Percentiles rank a stretch among this genome's conserved stretches.
Evolutionary conservation across 2,888 invertebrate genomes (phyloP).

Genomic region (Disparrhopalites patrizii): DNA sequence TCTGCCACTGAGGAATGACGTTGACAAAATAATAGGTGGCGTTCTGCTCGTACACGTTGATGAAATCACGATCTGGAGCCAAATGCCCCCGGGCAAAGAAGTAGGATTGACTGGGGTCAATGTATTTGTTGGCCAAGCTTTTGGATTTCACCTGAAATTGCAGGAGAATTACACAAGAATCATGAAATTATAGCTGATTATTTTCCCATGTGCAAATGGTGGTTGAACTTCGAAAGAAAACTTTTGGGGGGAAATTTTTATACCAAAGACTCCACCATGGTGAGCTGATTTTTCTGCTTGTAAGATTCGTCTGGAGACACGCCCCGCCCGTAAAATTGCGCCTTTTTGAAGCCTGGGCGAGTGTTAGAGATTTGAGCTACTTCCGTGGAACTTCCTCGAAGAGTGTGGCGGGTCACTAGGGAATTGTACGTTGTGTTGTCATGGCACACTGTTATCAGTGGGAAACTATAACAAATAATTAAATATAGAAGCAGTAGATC

Average conservation of each 20-base stretch:
- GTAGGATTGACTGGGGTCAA: slow-evolving; percentile 32
- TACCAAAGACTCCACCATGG: slow-evolving; percentile 33
- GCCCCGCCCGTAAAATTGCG: slow-evolving; percentile 32
- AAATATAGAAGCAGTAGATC: no score
- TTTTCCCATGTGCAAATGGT: no score
- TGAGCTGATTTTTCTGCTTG: slow-evolving; percentile 32
- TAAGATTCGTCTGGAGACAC: slow-evolving; percentile 37
- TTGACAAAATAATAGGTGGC: slow-evolving; percentile 49
- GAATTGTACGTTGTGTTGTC: slow-evolving; percentile 31
- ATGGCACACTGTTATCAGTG: slow-evolving; percentile 41
- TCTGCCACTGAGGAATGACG: slow-evolving; percentile 49
- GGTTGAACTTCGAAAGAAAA: no score
- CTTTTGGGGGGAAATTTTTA: no score
- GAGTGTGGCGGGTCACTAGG: slow-evolving; percentile 28
- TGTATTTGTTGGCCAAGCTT: slow-evolving; percentile 35
- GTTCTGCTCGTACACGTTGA: slow-evolving; percentile 47
- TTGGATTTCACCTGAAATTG: slow-evolving; percentile 36
- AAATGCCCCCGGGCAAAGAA: slow-evolving; percentile 49
- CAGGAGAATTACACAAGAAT: neutral
- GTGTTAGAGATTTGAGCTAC: slow-evolving; percentile 39
- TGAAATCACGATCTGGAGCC: slow-evolving; percentile 49
- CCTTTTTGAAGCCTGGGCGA: slow-evolving; percentile 42
- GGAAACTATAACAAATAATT: slow-evolving; percentile 31
- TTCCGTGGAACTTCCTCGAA: slow-evolving; percentile 37
- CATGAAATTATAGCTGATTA: neutral